A percentile compares a stretch with the other conserved stretches of the same genome.
Conservation (phyloP, 2,797 vertebrate genomes). For the Amblyopsis hoosieri region DNA sequence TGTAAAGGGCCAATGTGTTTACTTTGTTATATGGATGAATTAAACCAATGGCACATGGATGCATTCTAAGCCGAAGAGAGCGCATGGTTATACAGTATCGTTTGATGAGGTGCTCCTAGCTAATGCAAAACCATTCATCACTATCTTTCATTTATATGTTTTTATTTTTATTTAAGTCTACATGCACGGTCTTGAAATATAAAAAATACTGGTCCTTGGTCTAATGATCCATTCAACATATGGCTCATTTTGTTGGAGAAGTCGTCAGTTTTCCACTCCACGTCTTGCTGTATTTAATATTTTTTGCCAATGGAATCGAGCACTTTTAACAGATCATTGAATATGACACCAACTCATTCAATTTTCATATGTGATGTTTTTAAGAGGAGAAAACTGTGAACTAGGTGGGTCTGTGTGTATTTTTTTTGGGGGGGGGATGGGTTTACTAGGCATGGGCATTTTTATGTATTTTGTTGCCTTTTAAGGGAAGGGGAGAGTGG, state of each 20-base stretch:
- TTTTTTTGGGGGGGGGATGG: constrained; percentile 17
- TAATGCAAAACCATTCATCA: too few species aligned
- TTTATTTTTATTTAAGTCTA: too few species aligned
- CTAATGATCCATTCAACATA: constrained; percentile 20
- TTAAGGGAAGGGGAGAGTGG: constrained; percentile 34
- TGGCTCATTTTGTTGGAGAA: constrained; percentile 20
- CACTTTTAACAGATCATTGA: constrained; percentile 81
- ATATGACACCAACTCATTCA: constrained; percentile 71
- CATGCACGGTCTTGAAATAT: constrained; percentile 14
- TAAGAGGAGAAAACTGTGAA: constrained; percentile 81
- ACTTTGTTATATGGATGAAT: constrained; percentile 33
- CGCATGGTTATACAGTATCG: too few species aligned
- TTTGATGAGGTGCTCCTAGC: too few species aligned
- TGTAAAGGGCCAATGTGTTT: constrained; percentile 55
- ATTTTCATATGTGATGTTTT: constrained; percentile 70
- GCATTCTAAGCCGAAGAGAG: too few species aligned
- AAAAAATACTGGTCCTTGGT: constrained; percentile 15
- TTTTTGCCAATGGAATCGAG: constrained; percentile 76
- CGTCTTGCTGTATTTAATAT: constrained; percentile 49
- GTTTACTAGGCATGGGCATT: constrained; percentile 64
- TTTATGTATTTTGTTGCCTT: constrained; percentile 63
- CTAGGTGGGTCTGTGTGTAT: constrained; percentile 19
- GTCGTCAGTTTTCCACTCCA: constrained; percentile 56
- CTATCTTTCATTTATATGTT: too few species aligned
- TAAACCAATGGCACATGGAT: too few species aligned